Evolutionary conservation across 2,113 vertebrate genomes (phyloP).

Genomic region (Grantiella picta): DNA sequence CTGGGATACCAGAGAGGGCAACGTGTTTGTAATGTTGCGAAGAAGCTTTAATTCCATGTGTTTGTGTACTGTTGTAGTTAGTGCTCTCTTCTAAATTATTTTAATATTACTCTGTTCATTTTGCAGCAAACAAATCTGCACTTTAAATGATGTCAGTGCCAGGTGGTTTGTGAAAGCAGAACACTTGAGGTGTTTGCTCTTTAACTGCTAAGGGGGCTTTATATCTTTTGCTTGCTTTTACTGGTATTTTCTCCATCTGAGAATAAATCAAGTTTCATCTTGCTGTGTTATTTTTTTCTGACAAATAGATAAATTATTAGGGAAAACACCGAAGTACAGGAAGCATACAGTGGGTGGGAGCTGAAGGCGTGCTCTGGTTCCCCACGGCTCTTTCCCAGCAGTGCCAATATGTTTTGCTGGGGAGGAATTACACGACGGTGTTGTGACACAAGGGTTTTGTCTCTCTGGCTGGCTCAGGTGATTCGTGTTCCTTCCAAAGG

Average conservation of each 20-base stretch:
- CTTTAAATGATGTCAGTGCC: background rate
- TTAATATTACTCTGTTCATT: background rate
- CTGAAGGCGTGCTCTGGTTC: background rate
- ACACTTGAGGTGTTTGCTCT: background rate
- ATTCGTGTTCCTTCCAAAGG: too few relatives aligned
- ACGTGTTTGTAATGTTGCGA: background rate
- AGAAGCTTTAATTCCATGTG: background rate
- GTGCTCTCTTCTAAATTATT: background rate
- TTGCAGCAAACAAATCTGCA: background rate
- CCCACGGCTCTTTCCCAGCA: background rate
- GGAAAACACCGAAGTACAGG: background rate
- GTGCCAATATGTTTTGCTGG: background rate
- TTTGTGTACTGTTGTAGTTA: background rate
- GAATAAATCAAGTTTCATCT: background rate
- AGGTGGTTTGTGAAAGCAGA: background rate
- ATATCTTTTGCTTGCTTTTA: background rate
- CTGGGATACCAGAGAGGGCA: background rate
- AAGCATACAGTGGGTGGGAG: background rate
- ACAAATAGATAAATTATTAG: too few relatives aligned
- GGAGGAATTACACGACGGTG: rapidly evolving
- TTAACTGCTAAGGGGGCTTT: background rate
- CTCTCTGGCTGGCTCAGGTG: background rate
- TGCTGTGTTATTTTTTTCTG: background rate
- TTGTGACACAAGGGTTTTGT: background rate
- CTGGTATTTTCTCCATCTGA: background rate